A percentile compares a stretch with the other conserved stretches of the same genome.
phyloP scores from a whole-genome alignment of 1,140 invertebrate species.

The Periplaneta americana region DNA sequence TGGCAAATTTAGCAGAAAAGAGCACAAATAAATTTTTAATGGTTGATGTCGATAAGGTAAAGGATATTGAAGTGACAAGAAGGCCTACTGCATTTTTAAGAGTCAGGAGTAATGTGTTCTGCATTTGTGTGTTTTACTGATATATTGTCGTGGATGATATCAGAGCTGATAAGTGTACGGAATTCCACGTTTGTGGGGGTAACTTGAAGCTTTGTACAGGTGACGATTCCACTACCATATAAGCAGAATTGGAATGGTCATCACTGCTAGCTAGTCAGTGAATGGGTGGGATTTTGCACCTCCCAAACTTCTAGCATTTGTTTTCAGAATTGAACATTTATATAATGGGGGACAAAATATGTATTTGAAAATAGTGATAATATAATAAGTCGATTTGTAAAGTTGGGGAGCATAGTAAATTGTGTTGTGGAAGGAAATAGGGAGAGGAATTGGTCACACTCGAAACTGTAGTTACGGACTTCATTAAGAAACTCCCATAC shows the following conservation, averaged over 20 bases:
- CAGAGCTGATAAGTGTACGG: neutral
- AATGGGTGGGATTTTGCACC: neutral
- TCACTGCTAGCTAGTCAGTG: constrained; percentile 5
- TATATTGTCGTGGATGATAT: neutral
- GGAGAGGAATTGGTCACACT: neutral
- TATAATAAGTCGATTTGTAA: neutral
- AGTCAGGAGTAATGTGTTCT: neutral
- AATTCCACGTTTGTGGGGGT: neutral
- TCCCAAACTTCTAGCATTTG: neutral
- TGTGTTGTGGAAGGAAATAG: too few relatives aligned
- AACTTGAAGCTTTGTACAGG: neutral
- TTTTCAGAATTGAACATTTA: neutral
- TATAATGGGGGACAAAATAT: neutral
- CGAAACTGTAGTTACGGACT: neutral
- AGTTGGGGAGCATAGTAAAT: neutral
- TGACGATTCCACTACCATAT: too few relatives aligned
- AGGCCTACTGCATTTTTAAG: neutral
- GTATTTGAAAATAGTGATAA: neutral
- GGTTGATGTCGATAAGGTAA: neutral
- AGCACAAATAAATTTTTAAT: neutral
- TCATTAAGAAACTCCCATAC: neutral
- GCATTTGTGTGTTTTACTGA: neutral
- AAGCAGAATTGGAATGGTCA: neutral
- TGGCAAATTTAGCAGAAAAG: neutral
- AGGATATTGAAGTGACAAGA: neutral